Evolutionary conservation across 2,797 vertebrate genomes (phyloP).

Genomic region (Heteromormyrus szaboi): DNA sequence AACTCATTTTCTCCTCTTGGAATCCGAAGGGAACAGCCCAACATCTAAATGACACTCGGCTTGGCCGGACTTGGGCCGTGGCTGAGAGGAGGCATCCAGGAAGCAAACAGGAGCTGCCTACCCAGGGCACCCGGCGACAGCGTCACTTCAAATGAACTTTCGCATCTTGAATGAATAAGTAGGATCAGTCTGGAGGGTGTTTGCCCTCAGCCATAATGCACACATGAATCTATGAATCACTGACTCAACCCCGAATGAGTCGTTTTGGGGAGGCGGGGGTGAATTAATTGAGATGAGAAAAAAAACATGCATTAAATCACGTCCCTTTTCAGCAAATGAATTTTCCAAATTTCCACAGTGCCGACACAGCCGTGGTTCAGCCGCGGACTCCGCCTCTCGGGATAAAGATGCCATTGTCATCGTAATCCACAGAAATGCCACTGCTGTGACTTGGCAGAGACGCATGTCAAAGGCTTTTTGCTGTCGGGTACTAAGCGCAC

Average conservation of each 20-base stretch:
- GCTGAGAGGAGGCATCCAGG: not conserved
- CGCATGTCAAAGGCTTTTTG: not conserved
- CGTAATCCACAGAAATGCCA: conserved; percentile 5
- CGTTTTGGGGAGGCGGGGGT: not conserved
- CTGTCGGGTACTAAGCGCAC: not conserved
- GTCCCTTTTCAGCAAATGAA: not conserved
- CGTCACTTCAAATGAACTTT: not conserved
- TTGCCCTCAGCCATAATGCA: not conserved
- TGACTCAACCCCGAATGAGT: not conserved
- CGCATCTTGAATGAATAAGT: not conserved
- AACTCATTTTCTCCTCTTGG: not conserved
- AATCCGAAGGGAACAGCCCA: not conserved
- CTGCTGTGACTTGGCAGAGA: conserved; percentile 11
- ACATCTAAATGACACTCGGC: not conserved
- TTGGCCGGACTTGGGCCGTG: no score
- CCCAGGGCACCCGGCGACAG: not conserved
- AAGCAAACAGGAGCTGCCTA: not conserved
- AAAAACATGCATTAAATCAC: not conserved
- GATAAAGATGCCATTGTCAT: not conserved
- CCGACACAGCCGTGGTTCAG: not conserved
- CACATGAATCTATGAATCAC: not conserved
- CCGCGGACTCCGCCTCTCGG: not conserved
- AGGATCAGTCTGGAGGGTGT: not conserved
- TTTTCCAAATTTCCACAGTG: not conserved
- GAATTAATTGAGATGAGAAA: not conserved